phyloP scores from a whole-genome alignment of 2,888 invertebrate species.

The Poecilus cupreus region DNA sequence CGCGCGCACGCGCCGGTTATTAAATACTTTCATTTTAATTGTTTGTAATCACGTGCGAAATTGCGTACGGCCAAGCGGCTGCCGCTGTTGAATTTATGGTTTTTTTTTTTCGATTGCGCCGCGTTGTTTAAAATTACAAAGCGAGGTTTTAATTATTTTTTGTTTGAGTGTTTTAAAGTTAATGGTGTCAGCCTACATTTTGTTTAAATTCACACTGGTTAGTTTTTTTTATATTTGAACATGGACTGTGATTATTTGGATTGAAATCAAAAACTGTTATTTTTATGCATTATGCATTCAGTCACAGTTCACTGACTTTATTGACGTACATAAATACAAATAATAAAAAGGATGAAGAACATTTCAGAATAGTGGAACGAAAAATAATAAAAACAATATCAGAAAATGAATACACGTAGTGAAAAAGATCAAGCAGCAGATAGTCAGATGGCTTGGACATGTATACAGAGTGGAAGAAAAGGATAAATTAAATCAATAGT shows the following conservation, averaged over 20 bases:
- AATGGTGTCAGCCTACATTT: constrained; percentile 42
- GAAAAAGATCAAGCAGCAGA: too few relatives aligned
- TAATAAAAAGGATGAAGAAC: too few relatives aligned
- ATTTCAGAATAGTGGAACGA: too few relatives aligned
- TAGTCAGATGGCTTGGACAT: too few relatives aligned
- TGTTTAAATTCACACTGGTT: constrained; percentile 23
- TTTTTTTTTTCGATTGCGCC: constrained; percentile 24
- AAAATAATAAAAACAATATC: too few relatives aligned
- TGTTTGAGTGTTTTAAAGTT: constrained; percentile 46
- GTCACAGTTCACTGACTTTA: too few relatives aligned
- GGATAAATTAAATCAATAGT: too few relatives aligned
- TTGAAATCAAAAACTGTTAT: constrained; percentile 34
- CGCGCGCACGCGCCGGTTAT: constrained; percentile 28
- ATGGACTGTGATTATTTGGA: constrained; percentile 19
- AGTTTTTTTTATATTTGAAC: constrained; percentile 27
- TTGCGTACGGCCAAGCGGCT: constrained; percentile 10
- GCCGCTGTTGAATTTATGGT: constrained; percentile 26
- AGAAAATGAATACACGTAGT: too few relatives aligned
- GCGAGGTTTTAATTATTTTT: constrained; percentile 50
- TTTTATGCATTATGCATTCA: too few relatives aligned
- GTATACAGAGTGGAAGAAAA: too few relatives aligned
- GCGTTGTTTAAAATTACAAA: constrained; percentile 43
- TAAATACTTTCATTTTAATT: constrained; percentile 46
- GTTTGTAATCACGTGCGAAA: constrained; percentile 37
- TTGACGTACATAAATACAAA: too few relatives aligned